phyloP scores from a whole-genome alignment of 2,888 invertebrate genomes.

The Chrysodeixis includens region DNA sequence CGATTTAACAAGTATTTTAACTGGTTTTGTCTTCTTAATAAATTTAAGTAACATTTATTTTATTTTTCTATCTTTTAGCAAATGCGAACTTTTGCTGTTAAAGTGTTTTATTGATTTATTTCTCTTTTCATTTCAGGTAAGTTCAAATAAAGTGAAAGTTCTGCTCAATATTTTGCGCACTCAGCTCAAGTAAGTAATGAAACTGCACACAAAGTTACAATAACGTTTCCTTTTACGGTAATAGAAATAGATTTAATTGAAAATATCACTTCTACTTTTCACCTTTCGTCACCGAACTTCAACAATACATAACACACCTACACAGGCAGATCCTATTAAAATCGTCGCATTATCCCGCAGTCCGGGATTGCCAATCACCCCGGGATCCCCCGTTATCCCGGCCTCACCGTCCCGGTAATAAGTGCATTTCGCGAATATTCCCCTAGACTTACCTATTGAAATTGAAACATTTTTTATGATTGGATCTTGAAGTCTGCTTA shows the following conservation, averaged over 20 bases:
- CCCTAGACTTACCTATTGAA: conserved; percentile 50
- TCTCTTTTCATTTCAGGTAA: conserved; percentile 67
- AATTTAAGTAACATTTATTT: too few species aligned
- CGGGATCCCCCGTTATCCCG: conserved; percentile 77
- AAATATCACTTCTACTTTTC: too few species aligned
- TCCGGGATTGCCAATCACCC: conserved; percentile 81
- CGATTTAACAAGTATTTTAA: too few species aligned
- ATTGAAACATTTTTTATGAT: conserved; percentile 52
- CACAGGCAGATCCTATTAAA: conserved; percentile 65
- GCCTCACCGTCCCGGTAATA: conserved; percentile 61
- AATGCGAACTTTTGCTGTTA: conserved; percentile 6
- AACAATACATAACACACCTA: conserved; percentile 42
- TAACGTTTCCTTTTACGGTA: too few species aligned
- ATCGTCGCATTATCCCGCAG: conserved; percentile 74
- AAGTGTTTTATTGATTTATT: conserved; percentile 19
- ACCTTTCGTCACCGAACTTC: conserved; percentile 3
- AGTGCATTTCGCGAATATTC: conserved; percentile 68
- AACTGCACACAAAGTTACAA: too few species aligned
- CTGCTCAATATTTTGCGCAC: background rate
- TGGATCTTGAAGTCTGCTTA: conserved; percentile 29
- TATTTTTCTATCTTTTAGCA: too few species aligned
- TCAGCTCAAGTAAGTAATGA: background rate
- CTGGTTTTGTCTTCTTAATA: too few species aligned
- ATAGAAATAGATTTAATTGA: too few species aligned
- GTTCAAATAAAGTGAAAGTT: conserved; percentile 24